phyloP scores from a whole-genome alignment of 2,888 invertebrate species.

The Sisyra nigra region DNA sequence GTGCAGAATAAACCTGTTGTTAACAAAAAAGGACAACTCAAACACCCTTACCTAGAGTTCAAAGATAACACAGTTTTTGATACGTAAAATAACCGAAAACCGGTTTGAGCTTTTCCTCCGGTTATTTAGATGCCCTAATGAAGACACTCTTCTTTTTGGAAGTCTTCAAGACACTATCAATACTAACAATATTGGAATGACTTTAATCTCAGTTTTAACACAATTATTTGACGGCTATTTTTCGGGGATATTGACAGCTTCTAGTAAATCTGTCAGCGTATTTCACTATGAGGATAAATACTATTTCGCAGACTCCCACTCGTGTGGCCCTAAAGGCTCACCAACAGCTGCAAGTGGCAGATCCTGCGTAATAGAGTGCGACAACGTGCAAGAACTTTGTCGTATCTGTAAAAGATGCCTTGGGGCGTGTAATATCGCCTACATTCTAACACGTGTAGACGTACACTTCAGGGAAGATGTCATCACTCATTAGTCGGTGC shows the following conservation, averaged over 20 bases:
- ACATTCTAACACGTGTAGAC: conserved; percentile 11
- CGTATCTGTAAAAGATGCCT: conserved; percentile 13
- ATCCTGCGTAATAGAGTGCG: conserved; percentile 12
- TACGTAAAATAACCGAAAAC: too few species aligned
- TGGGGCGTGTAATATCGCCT: conserved; percentile 10
- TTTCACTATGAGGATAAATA: conserved; percentile 12
- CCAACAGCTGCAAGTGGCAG: conserved; percentile 9
- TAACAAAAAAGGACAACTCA: conserved; percentile 2
- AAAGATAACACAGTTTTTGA: conserved; percentile 1
- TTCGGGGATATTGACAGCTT: conserved; percentile 7
- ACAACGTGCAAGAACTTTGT: conserved; percentile 8
- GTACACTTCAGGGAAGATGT: conserved; percentile 3
- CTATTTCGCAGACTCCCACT: conserved; percentile 15
- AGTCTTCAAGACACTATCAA: too few species aligned
- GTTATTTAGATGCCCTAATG: too few species aligned
- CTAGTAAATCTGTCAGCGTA: conserved; percentile 6
- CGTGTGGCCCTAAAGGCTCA: conserved; percentile 15
- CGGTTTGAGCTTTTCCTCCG: too few species aligned
- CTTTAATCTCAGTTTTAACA: too few species aligned
- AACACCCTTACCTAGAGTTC: conserved; percentile 3
- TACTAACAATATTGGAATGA: too few species aligned
- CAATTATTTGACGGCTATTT: too few species aligned
- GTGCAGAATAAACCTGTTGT: background rate
- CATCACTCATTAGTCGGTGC: background rate
- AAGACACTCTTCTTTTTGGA: too few species aligned